Conservation (phyloP, 1,140 invertebrate genomes). For the Mya arenaria region DNA sequence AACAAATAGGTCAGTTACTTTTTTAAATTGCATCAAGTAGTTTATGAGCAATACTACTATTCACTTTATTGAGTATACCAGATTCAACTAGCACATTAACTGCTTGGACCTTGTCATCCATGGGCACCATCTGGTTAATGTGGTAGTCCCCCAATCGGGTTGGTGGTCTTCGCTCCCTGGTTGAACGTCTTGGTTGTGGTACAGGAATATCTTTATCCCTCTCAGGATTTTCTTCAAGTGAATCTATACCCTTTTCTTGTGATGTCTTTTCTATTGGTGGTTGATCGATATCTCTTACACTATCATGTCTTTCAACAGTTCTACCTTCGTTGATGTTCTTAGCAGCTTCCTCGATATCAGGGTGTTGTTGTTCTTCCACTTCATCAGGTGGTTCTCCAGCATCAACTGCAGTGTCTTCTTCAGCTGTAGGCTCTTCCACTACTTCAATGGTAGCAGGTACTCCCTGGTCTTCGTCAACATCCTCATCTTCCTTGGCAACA, state of each 20-base stretch:
- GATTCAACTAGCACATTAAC: not conserved
- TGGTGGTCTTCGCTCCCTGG: not conserved
- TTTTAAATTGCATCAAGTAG: no score
- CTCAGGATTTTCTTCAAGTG: no score
- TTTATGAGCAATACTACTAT: not conserved
- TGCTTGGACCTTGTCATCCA: not conserved
- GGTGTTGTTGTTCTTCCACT: not conserved
- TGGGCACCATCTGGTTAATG: not conserved
- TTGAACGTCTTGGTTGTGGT: not conserved
- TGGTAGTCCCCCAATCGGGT: constrained; percentile 1
- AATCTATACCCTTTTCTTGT: not conserved
- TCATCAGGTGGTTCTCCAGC: not conserved
- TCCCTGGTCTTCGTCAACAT: no score
- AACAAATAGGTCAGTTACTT: no score
- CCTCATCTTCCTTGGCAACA: not conserved
- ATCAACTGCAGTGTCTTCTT: not conserved
- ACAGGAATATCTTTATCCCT: not conserved
- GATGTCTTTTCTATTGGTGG: not conserved
- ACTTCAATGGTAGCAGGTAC: not conserved
- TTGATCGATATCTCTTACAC: not conserved
- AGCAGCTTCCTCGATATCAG: not conserved
- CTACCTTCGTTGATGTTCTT: not conserved
- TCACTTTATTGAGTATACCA: not conserved
- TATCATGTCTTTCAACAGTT: not conserved
- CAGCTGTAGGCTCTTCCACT: not conserved